Evolutionary conservation across 2,797 vertebrate genomes (phyloP).

Genomic region (Pangasius mekongensis): DNA sequence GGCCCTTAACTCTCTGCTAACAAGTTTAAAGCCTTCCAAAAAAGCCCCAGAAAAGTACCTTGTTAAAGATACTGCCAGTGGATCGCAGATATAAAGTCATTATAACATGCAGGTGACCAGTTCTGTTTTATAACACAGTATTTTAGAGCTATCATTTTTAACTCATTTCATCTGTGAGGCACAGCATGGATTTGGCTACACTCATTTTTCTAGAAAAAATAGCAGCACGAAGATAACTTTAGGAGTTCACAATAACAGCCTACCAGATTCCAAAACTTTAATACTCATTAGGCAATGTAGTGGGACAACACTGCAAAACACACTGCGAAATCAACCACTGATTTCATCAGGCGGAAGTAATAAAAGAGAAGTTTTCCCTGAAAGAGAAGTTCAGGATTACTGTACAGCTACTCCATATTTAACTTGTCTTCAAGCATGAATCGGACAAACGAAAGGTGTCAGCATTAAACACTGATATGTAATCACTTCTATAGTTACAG

Average conservation of each 20-base stretch:
- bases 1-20: background rate
- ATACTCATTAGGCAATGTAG: background rate
- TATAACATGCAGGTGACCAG: background rate
- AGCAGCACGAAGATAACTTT: background rate
- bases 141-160: background rate
- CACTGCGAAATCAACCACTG: background rate
- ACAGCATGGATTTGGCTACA: background rate
- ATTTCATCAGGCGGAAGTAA: background rate
- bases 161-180: background rate
- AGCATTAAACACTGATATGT: background rate
- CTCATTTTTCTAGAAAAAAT: background rate
- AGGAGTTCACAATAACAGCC: background rate
- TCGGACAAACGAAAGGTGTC: background rate
- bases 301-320: background rate
- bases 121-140: background rate
- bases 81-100: background rate
- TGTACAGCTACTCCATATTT: background rate
- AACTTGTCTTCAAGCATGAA: background rate
- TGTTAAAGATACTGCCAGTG: background rate
- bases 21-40: constrained; percentile 1
- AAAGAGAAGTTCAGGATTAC: background rate
- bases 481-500: background rate
- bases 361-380: background rate
- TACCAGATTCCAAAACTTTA: background rate
- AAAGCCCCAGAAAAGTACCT: background rate